Conservation (phyloP, 2,888 invertebrate genomes). For the Scaptomyza flava region DNA sequence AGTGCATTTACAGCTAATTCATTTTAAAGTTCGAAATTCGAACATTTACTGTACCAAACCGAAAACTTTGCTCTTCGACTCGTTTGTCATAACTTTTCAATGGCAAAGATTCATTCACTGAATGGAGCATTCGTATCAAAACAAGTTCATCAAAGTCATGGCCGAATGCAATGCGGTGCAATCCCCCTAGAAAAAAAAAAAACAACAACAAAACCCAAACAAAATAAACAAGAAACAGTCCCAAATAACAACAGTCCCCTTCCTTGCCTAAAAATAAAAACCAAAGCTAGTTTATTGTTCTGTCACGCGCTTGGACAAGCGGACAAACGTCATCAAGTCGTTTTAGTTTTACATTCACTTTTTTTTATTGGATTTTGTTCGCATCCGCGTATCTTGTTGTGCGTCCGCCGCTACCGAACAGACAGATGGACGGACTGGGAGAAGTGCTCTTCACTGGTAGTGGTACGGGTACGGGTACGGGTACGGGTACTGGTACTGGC, state of each 20-base stretch:
- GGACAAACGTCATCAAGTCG: constrained; percentile 70
- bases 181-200: constrained; percentile 5
- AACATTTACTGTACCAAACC: neutral
- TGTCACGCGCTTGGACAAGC: constrained; percentile 62
- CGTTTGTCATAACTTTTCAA: constrained; percentile 13
- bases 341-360: constrained; percentile 68
- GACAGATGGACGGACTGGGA: constrained; percentile 37
- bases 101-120: constrained; percentile 43
- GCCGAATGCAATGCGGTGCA: constrained; percentile 15
- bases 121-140: constrained; percentile 1
- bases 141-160: constrained; percentile 43
- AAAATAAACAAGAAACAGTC: constrained; percentile 8
- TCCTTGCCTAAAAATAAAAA: neutral
- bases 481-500: constrained; percentile 12
- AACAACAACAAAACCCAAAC: too few species aligned
- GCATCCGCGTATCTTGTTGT: constrained; percentile 65
- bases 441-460: constrained; percentile 68
- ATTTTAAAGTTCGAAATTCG: neutral
- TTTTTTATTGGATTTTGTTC: constrained; percentile 58
- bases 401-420: constrained; percentile 38
- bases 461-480: neutral
- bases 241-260: constrained; percentile 52
- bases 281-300: constrained; percentile 63
- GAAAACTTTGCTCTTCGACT: neutral
- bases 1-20: neutral